Percentiles rank a stretch among this genome's conserved stretches.
These are phyloP conservation scores for Anguilla megastoma DNA, from an alignment of 2,797 vertebrate genomes.

Conservation along the genomic window DNA sequence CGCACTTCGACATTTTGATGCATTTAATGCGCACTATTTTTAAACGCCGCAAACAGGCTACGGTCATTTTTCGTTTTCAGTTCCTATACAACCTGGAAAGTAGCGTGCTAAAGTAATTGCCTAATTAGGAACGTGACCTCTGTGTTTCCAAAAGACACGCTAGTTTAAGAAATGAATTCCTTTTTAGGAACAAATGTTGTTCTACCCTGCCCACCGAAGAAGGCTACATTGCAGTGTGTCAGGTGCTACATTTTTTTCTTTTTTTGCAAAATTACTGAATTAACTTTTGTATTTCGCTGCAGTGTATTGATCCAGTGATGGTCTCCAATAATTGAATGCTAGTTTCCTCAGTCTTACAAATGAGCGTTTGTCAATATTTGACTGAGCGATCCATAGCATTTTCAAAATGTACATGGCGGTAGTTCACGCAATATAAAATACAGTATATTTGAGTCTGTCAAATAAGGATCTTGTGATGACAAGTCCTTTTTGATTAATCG, in stretches of 20 bases:
- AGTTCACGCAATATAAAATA: background rate
- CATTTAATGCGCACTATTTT: background rate
- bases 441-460: background rate
- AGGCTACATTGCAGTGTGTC: background rate
- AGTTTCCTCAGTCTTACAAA: background rate
- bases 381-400: background rate
- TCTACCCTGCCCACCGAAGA: background rate
- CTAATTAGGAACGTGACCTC: conserved; percentile 8
- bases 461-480: background rate
- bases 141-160: background rate
- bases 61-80: background rate
- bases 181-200: background rate
- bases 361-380: background rate
- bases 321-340: background rate
- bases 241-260: background rate
- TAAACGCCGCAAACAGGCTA: background rate
- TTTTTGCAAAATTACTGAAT: background rate
- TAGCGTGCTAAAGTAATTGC: background rate
- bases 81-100: background rate
- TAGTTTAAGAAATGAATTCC: background rate
- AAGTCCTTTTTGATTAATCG: background rate
- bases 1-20: conserved; percentile 18
- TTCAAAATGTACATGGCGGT: background rate
- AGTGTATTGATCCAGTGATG: background rate
- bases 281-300: background rate